Base-by-base conservation (phyloP, 2,888 invertebrate species). In the Tricholauxania praeusta region DNA sequence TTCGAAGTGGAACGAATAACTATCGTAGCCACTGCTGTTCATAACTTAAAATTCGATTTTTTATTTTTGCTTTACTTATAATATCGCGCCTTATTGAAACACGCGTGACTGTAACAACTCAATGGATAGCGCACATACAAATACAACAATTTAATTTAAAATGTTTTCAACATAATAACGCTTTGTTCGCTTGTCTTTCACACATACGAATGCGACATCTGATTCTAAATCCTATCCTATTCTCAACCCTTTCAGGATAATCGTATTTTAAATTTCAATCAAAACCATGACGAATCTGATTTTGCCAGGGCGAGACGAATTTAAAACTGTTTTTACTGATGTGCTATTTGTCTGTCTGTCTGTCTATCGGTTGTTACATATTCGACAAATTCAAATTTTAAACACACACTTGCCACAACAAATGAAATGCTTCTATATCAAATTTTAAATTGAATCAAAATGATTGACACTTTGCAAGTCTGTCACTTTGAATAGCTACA, bases 321-420 rank as follows among this genome's bases (percentile, higher is more conserved):
- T 64, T 7, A 22, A 62, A 67, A 57, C 17, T 39, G 68, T 49
- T 63, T 22, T 48, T 32, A 49, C 39, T 53, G 49, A 67, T 72
- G 64, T 74, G 60, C 72, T 70, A 73, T 74, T 77, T 72, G 74
- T 67, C 72, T 73, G 79, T 79, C 72, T 73, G 79, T 79, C 79
- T 81, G 79, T 77, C 73, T 76, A 74, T 74, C 74, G 77, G 74
- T 74, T 79, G 80, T 79, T 78, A 78, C 77, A 76, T 79, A 82
- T 71, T 59, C 48, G 78, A 78, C 79, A 79, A 80, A 80, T 81
- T 82, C 79, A 81, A 82, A 83, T 80, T 82, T 82, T 70, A 81
- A 80, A 73, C 78, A 73, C 74, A 73, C 79, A 78, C 81, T 79
- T 83, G 81, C 81, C 71, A 72, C 78, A 71, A 78, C 77, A 82